These are phyloP conservation scores for Puma concolor DNA, from an alignment of 2,113 vertebrate genomes.

Conservation along the genomic window DNA sequence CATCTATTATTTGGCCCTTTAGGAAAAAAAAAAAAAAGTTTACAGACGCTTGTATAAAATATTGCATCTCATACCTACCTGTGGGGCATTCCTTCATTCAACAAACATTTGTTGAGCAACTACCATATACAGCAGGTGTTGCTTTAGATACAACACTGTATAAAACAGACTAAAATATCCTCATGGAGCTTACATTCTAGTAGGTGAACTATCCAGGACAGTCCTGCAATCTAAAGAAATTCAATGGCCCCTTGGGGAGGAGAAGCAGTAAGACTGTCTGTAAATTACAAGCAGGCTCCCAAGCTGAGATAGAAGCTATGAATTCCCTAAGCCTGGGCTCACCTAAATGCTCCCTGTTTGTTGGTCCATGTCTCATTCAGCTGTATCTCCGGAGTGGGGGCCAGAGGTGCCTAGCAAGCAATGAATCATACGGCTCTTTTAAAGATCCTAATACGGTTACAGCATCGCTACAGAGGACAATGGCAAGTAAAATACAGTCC, in stretches of 20 bases:
- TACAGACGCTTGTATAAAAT: neutral
- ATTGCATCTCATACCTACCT: neutral
- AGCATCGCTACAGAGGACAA: neutral
- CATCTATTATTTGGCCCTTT: neutral
- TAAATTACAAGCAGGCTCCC: neutral
- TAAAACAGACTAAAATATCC: neutral
- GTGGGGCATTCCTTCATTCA: neutral
- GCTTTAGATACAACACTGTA: neutral
- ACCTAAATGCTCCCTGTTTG: neutral
- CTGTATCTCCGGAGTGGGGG: neutral
- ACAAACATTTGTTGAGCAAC: neutral
- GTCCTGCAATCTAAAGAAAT: neutral
- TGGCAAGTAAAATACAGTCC: neutral
- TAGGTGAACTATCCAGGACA: neutral
- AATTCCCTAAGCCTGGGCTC: neutral
- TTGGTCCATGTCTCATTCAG: neutral
- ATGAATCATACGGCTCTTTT: neutral
- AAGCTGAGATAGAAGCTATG: neutral
- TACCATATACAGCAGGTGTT: neutral
- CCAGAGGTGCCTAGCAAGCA: neutral
- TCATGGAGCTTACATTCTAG: neutral
- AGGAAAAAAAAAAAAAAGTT: neutral
- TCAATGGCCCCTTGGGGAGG: neutral
- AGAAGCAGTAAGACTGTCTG: neutral
- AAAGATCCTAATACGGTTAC: neutral